Evolutionary conservation across 2,888 invertebrate genomes (phyloP), one percentile per base, ranked within the genome.

Genomic region (Tinea semifulvella): DNA sequence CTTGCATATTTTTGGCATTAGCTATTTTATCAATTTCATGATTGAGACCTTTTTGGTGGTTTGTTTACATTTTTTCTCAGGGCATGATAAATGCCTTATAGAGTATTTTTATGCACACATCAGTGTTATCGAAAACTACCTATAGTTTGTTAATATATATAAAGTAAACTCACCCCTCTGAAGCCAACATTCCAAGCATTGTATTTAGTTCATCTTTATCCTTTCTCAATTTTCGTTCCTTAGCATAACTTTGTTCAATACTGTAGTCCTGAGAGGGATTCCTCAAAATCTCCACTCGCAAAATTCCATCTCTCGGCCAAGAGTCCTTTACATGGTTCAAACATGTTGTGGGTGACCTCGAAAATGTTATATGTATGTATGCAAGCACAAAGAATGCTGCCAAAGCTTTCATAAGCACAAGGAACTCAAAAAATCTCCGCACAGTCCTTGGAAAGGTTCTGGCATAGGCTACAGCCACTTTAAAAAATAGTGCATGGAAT

Each of bases 221-320:
- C 60, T 88, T 88, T 54, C 87, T 85, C 46, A 91, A 59, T 61
- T 87, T 88, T 49, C 86, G 85, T 61, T 93, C 92, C 63, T 92
- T 92, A 14, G 90, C 90, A 71, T 94, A 94, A 54, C 92, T 92
- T 54, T 92, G 88, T 62, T 89, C 87, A 58, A 94, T 86, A 51
- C 85, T 87, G 61, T 94, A 94, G 65, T 89, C 89, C 45, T 88
- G 85, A 2, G 82, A 84, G 10, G 86, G 85, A 63, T 88, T 88
- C 52, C 87, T 77, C 45, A 91, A 71, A 56, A 96, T 93, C 76
- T 97, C 96, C 10, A 97, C 94, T 50, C 96, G 82, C 13, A 99
- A 81, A 53, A 99, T 94, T 3, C 98, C 98, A 70, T 96, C 94
- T 49, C 94, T 83, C 0, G 98, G 98, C 98, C 98, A 99, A 8